phyloP scores from a whole-genome alignment of 2,888 invertebrate species.

The Autographa gamma region DNA sequence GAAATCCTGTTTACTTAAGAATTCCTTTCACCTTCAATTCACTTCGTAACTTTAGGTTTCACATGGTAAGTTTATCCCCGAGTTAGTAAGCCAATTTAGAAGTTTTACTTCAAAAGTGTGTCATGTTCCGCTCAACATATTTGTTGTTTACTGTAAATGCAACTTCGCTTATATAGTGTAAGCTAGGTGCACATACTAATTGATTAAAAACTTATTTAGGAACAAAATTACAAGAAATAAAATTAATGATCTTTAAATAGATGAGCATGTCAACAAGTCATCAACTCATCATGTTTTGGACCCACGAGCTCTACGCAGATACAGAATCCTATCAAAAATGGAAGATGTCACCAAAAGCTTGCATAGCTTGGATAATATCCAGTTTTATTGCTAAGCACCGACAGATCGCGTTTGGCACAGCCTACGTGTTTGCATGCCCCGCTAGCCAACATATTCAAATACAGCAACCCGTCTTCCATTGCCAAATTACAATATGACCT shows the following conservation, averaged over 20 bases:
- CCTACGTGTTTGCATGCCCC: constrained; percentile 59
- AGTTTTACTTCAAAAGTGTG: constrained; percentile 23
- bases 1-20: constrained; percentile 20
- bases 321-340: constrained; percentile 57
- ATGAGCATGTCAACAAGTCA: neutral
- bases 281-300: constrained; percentile 7
- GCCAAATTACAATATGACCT: constrained; percentile 38
- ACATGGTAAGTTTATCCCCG: neutral
- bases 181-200: neutral
- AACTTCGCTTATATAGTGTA: neutral
- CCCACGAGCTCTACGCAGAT: constrained; percentile 2
- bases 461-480: constrained; percentile 38
- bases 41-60: constrained; percentile 23
- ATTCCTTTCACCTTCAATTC: constrained; percentile 16
- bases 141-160: neutral
- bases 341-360: constrained; percentile 62
- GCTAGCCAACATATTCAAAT: constrained; percentile 62
- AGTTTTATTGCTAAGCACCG: constrained; percentile 72
- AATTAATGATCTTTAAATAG: neutral
- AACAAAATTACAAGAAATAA: neutral
- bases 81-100: constrained; percentile 33
- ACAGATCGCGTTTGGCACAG: constrained; percentile 72
- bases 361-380: constrained; percentile 72
- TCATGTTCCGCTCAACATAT: neutral
- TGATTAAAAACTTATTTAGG: neutral